Evolutionary conservation across 2,888 invertebrate species (phyloP).

Genomic region (Meta bourneti): DNA sequence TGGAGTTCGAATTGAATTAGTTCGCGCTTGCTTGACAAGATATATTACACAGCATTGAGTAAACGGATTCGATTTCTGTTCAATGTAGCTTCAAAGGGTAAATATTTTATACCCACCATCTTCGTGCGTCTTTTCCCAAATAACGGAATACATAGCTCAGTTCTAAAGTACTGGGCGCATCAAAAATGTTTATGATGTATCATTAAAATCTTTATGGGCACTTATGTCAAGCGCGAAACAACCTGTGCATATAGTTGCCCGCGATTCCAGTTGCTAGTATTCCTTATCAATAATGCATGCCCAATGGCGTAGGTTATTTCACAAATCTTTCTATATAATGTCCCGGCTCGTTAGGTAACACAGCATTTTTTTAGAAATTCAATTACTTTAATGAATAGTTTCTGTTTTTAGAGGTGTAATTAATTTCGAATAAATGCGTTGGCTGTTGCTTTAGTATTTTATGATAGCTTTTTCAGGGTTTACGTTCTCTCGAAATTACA

Average conservation of each 20-base stretch:
- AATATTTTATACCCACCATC: conserved; percentile 29
- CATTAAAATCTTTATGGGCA: conserved; percentile 54
- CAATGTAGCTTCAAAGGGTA: conserved; percentile 3
- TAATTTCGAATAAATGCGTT: background rate
- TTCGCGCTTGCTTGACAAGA: conserved; percentile 24
- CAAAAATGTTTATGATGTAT: conserved; percentile 38
- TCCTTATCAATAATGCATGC: conserved; percentile 51
- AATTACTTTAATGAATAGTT: background rate
- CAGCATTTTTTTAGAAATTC: background rate
- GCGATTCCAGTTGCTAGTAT: background rate
- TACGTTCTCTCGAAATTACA: no score
- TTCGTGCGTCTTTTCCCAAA: background rate
- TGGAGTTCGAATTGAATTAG: conserved; percentile 9
- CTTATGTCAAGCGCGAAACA: conserved; percentile 54
- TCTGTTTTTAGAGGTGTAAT: background rate
- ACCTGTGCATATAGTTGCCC: background rate
- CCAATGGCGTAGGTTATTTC: background rate
- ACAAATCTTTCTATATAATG: conserved; percentile 25
- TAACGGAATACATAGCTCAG: conserved; percentile 1
- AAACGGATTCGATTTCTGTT: background rate
- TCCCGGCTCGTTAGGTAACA: background rate
- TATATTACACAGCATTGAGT: background rate
- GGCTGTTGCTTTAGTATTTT: background rate
- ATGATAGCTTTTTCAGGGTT: background rate
- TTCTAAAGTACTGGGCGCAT: conserved; percentile 1